These are phyloP conservation scores for Pimephales promelas DNA, from an alignment of 2,113 vertebrate species.

Conservation along the genomic window DNA sequence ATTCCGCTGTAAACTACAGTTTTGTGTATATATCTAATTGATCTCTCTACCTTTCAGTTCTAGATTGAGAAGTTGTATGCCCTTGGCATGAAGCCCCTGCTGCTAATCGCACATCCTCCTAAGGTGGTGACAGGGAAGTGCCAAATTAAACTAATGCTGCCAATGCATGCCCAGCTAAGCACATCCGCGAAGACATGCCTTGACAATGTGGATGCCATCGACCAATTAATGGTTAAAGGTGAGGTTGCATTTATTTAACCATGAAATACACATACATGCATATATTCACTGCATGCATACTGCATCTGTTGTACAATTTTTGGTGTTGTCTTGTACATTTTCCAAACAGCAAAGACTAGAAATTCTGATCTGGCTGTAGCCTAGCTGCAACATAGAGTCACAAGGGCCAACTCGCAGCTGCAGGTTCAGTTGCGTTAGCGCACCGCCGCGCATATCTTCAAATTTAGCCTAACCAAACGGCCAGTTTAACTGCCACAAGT, in stretches of 20 bases:
- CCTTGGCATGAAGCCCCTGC: slow-evolving; percentile 7
- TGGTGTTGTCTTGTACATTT: not conserved
- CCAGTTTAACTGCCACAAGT: too few species aligned
- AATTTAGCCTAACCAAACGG: too few species aligned
- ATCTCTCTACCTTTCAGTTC: not conserved
- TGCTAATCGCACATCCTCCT: not conserved
- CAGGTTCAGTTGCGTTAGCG: too few species aligned
- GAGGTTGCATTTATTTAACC: not conserved
- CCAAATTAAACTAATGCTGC: not conserved
- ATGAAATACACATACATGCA: not conserved
- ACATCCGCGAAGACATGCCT: too few species aligned
- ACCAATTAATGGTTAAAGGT: not conserved
- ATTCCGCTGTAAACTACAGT: not conserved
- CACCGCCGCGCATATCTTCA: too few species aligned
- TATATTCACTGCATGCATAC: not conserved
- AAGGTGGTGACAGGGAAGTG: not conserved
- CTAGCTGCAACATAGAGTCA: not conserved
- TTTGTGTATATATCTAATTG: not conserved
- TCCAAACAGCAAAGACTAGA: not conserved
- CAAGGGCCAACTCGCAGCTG: too few species aligned
- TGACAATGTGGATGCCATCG: too few species aligned
- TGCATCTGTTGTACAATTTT: not conserved
- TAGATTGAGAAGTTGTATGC: slow-evolving; percentile 9
- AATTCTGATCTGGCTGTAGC: not conserved
- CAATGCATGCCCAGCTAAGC: not conserved